Evolutionary conservation across 92 coral and sea anemone genomes (phyloP), one percentile per base, ranked within the genome.

Genomic region (Paragorgia papillata): DNA sequence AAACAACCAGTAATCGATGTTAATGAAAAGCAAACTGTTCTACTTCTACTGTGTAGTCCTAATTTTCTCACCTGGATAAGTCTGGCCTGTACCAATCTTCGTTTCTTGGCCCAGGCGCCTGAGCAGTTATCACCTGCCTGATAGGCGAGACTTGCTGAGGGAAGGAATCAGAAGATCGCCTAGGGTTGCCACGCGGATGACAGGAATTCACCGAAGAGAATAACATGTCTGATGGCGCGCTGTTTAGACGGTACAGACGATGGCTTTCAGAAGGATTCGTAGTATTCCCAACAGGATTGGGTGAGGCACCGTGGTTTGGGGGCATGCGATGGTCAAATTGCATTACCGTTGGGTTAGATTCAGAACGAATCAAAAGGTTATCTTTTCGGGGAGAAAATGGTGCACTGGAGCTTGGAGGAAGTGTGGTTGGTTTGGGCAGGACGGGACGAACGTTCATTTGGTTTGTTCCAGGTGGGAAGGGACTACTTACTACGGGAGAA

Each of bases 81-180:
- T 88, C 96, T 57, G 97, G 87, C 73, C 90, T 84, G 74, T 92
- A 92, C 97, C 97, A 92, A 51, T 85, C 84, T 56, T 90, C 97
- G 51, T 90, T 90, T 21, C 84, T 44, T 34, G 57, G 73, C 37
- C 49, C 74, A 2, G 40, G 48, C 31, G 60, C 22, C 12, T 48
- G 17, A 32, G 57, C 58, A 40, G 33, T 26, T 15, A 32, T 3
- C 17, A 31, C 22, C 39, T 30, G 30, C 69, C 75, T 32, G 48
- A 28, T 64, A 51, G 58, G 19, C 33, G 75, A 32, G 44, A 70
- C 57, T 76, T 63, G 50, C 26, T 44, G 30, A 51, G 58, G 19
- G 51, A 63, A 55, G n/a, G n/a, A n/a, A 79, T 2, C 22, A 46
- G 55, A 39, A 28, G 9, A 1, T 7, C 46, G 26, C 69, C 63